These are phyloP conservation scores for Speoplatyrhinus poulsoni DNA, from an alignment of 2,113 vertebrate species.

Conservation along the genomic window DNA sequence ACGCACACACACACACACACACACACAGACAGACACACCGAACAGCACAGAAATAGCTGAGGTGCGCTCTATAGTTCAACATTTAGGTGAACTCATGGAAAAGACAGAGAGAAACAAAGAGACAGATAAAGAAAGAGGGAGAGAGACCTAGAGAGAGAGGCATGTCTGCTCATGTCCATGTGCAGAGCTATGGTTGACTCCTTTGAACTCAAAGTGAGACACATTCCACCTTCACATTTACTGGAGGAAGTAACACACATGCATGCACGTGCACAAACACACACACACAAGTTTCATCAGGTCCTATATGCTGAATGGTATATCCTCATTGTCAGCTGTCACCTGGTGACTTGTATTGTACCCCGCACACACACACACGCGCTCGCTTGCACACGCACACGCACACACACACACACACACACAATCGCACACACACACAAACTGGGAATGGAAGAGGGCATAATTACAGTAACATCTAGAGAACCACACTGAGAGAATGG, in stretches of 20 bases:
- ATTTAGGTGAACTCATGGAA: neutral
- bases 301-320: constrained; percentile 5
- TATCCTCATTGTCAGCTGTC: constrained; percentile 39
- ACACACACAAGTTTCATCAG: neutral
- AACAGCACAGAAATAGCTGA: neutral
- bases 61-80: neutral
- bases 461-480: constrained; percentile 43
- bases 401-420: neutral
- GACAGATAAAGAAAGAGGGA: constrained; percentile 6
- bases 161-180: constrained; percentile 62
- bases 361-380: constrained; percentile 11
- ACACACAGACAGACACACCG: constrained; percentile 13
- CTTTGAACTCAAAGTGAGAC: constrained; percentile 65
- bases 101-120: neutral
- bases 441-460: neutral
- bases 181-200: constrained; percentile 48
- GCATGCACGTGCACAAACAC: constrained; percentile 9
- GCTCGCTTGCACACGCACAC: neutral
- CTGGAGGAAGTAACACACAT: constrained; percentile 33
- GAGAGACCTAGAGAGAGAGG: constrained; percentile 19
- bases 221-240: constrained; percentile 58
- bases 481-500: constrained; percentile 38
- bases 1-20: constrained; percentile 9
- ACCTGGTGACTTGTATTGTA: constrained; percentile 10
- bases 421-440: neutral